Conservation (phyloP, 2,888 invertebrate species). For the Temnothorax unifasciatus region DNA sequence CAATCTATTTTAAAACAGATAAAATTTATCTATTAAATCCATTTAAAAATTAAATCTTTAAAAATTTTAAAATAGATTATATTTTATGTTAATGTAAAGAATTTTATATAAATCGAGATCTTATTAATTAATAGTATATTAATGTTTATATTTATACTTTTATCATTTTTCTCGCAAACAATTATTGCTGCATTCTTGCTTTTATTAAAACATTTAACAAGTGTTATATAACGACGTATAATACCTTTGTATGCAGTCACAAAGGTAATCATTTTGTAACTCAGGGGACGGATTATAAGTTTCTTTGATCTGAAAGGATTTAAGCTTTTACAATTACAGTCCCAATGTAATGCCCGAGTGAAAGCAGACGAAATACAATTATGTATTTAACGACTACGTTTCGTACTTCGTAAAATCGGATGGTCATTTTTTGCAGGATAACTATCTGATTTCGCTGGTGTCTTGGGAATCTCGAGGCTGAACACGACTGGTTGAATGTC, state of each 20-base stretch:
- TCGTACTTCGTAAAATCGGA: neutral
- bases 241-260: neutral
- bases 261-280: neutral
- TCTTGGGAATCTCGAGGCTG: conserved; percentile 1
- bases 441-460: conserved; percentile 19
- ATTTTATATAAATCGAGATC: neutral
- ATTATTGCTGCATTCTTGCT: neutral
- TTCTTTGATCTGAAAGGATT: conserved; percentile 37
- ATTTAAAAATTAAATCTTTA: too few relatives aligned
- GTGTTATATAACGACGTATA: neutral
- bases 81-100: neutral
- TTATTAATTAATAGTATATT: too few relatives aligned
- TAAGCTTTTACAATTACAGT: conserved; percentile 23
- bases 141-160: neutral
- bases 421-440: neutral
- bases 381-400: conserved; percentile 32
- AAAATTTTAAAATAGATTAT: neutral
- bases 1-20: neutral
- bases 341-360: neutral
- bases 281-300: conserved; percentile 12
- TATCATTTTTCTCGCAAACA: neutral
- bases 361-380: conserved; percentile 35
- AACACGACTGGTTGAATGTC: conserved; percentile 8
- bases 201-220: neutral
- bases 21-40: too few relatives aligned